A percentile compares a stretch with the other conserved stretches of the same genome.
Evolutionary conservation across 2,113 vertebrate species (phyloP).

Genomic region (Seriola quinqueradiata): DNA sequence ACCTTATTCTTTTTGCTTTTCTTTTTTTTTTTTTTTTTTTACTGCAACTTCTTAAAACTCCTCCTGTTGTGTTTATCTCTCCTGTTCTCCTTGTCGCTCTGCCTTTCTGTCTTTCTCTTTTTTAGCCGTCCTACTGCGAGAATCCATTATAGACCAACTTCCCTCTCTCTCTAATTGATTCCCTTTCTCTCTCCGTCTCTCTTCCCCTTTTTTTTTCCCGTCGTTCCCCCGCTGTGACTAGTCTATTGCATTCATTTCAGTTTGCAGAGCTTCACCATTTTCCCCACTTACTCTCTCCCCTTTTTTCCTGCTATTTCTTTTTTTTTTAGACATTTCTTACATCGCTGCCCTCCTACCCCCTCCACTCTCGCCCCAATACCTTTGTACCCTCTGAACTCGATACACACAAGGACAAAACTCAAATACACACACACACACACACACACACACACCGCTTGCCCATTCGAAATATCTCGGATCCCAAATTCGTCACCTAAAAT

Average conservation of each 20-base stretch:
- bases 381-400: conserved; percentile 71
- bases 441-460: conserved; percentile 12
- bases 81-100: conserved; percentile 37
- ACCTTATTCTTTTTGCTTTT: conserved; percentile 35
- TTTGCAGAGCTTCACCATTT: conserved; percentile 73
- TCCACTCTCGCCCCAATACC: conserved; percentile 54
- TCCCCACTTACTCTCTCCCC: conserved; percentile 37
- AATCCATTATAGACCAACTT: conserved; percentile 81
- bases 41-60: conserved; percentile 48
- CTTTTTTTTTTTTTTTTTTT: neutral
- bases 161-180: conserved; percentile 85
- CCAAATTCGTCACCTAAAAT: neutral
- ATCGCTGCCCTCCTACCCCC: conserved; percentile 57
- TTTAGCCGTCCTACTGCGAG: conserved; percentile 79
- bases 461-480: conserved; percentile 12
- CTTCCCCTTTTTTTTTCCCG: conserved; percentile 50
- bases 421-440: conserved; percentile 10
- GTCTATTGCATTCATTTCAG: conserved; percentile 80
- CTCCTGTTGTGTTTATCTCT: conserved; percentile 65
- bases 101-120: conserved; percentile 45
- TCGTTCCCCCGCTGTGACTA: conserved; percentile 78
- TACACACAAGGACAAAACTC: conserved; percentile 51
- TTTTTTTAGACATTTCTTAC: conserved; percentile 44
- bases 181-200: conserved; percentile 70
- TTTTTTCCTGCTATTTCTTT: conserved; percentile 20